A percentile compares a stretch with the other conserved stretches of the same genome.
These are phyloP conservation scores for Cydia pomonella DNA, from an alignment of 1,140 invertebrate species.

Conservation along the genomic window DNA sequence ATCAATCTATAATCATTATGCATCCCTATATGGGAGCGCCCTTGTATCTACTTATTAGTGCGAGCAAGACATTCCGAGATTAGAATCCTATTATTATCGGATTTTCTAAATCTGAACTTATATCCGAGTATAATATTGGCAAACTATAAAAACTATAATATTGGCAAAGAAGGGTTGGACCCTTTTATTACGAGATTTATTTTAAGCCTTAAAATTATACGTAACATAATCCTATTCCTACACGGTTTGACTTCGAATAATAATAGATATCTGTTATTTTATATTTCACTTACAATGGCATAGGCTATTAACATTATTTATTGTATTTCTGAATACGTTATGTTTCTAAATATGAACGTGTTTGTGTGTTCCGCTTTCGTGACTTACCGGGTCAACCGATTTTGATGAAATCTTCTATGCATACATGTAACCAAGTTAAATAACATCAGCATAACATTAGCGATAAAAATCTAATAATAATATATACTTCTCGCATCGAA, in stretches of 20 bases:
- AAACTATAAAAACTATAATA: too few relatives aligned
- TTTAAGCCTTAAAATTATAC: background rate
- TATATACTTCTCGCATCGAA: too few relatives aligned
- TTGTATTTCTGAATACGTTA: background rate
- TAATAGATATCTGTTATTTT: background rate
- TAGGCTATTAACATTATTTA: background rate
- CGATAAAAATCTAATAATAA: too few relatives aligned
- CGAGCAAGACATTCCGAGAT: too few relatives aligned
- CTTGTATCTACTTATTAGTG: too few relatives aligned
- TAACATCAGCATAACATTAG: too few relatives aligned
- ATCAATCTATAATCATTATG: too few relatives aligned
- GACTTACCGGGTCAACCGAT: background rate
- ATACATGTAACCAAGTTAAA: background rate
- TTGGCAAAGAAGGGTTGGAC: background rate
- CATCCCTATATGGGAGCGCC: too few relatives aligned
- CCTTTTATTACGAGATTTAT: background rate
- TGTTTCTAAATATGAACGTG: conserved; percentile 7
- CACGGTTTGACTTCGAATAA: background rate
- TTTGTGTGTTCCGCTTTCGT: background rate
- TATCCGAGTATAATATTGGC: too few relatives aligned
- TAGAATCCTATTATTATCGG: too few relatives aligned
- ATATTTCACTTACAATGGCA: background rate
- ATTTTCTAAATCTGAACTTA: too few relatives aligned
- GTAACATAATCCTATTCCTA: background rate
- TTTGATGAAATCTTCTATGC: background rate